Conservation (phyloP, 2,888 invertebrate species). For the Stenolophus ochropezus region DNA sequence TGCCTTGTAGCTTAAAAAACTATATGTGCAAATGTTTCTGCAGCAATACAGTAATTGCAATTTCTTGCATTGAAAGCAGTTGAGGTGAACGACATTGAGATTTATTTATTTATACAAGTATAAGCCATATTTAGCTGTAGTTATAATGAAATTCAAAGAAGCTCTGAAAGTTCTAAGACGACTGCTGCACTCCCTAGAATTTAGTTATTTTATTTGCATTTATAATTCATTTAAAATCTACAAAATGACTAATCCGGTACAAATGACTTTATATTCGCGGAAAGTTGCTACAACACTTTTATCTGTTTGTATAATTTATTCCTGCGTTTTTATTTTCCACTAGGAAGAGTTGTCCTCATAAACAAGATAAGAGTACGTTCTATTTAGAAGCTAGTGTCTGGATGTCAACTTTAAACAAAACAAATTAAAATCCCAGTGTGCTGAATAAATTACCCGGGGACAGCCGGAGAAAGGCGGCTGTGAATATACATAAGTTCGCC, state of each 20-base stretch:
- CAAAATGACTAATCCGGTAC: not conserved
- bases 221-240: conserved; percentile 10
- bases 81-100: no score
- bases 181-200: not conserved
- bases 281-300: not conserved
- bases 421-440: not conserved
- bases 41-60: no score
- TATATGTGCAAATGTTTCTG: no score
- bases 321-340: not conserved
- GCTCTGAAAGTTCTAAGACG: not conserved
- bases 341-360: not conserved
- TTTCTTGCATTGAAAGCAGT: no score
- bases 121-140: no score
- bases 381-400: not conserved
- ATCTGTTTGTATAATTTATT: conserved; percentile 13
- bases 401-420: conserved; percentile 9
- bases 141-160: not conserved
- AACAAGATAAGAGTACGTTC: conserved; percentile 1
- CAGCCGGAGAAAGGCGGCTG: not conserved
- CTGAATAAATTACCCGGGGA: not conserved
- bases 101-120: no score
- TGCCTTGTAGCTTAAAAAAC: no score
- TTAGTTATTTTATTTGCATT: not conserved
- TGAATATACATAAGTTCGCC: not conserved
- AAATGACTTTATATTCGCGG: not conserved